Evolutionary conservation across 2,797 vertebrate species (phyloP).

Genomic region (Menidia menidia): DNA sequence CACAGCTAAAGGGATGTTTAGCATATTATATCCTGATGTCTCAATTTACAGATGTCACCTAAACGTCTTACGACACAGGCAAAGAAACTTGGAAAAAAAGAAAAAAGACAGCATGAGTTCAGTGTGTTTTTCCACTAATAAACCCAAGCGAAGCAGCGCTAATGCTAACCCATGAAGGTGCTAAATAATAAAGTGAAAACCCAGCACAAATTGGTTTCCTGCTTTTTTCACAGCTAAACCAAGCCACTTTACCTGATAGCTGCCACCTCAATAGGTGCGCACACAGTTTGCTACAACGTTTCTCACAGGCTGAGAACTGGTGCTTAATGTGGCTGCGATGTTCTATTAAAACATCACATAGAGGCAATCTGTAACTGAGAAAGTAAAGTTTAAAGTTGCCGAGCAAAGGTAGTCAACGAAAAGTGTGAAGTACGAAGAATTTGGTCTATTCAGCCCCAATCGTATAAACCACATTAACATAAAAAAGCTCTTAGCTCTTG

Average conservation of each 20-base stretch:
- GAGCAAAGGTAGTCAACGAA: not conserved
- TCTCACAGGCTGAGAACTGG: constrained; percentile 4
- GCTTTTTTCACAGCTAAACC: not conserved
- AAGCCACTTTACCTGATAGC: not conserved
- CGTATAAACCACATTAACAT: too few relatives aligned
- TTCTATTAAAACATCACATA: not conserved
- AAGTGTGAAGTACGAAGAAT: not conserved
- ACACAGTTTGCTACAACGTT: not conserved
- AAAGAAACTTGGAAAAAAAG: not conserved
- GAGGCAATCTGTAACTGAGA: not conserved
- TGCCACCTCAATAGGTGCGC: not conserved
- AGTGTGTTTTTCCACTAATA: not conserved
- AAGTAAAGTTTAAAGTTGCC: not conserved
- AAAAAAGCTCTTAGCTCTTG: too few relatives aligned
- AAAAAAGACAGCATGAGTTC: not conserved
- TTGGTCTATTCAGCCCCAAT: too few relatives aligned
- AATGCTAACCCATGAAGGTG: not conserved
- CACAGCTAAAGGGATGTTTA: not conserved
- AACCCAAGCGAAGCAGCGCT: not conserved
- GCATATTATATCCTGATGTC: not conserved
- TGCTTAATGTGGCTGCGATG: not conserved
- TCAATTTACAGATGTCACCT: not conserved
- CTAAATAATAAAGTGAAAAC: not conserved
- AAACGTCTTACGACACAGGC: not conserved
- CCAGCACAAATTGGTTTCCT: not conserved